A percentile compares a stretch with the other conserved stretches of the same genome.
Conservation (phyloP, 2,888 invertebrate genomes). For the Drosophila antonietae region DNA sequence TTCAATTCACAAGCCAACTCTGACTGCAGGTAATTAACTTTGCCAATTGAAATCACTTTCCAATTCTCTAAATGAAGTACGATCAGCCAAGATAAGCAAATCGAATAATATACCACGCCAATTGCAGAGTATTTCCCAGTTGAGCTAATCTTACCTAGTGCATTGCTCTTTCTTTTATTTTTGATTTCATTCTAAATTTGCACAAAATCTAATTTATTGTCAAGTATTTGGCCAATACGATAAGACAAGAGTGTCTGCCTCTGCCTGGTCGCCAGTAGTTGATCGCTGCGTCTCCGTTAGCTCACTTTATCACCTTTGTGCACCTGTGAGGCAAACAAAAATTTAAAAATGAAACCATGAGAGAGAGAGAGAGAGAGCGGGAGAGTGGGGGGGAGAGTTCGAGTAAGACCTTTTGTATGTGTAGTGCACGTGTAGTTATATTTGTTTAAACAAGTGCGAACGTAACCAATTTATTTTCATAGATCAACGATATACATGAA, state of each 20-base stretch:
- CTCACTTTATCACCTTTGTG: constrained; percentile 56
- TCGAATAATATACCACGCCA: too few species aligned
- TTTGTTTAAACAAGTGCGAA: constrained; percentile 72
- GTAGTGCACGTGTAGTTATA: constrained; percentile 13
- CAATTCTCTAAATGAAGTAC: not conserved
- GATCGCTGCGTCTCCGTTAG: constrained; percentile 32
- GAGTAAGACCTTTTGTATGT: not conserved
- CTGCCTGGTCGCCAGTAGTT: not conserved
- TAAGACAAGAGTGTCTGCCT: constrained; percentile 54
- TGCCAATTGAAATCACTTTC: too few species aligned
- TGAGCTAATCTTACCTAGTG: not conserved
- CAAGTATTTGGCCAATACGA: constrained; percentile 66
- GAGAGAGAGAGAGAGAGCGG: not conserved
- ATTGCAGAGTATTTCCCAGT: not conserved
- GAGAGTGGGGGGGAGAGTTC: not conserved
- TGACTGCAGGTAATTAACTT: too few species aligned
- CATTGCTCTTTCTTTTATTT: constrained; percentile 1
- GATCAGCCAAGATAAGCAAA: not conserved
- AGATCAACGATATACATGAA: constrained; percentile 18
- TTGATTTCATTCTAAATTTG: constrained; percentile 44
- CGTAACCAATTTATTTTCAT: constrained; percentile 68
- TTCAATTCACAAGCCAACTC: too few species aligned
- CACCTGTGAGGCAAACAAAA: constrained; percentile 60
- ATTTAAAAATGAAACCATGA: constrained; percentile 10
- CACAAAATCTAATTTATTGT: constrained; percentile 77